These are phyloP conservation scores for Galago senegalensis DNA, from an alignment of 2,797 vertebrate species.

Conservation along the genomic window DNA sequence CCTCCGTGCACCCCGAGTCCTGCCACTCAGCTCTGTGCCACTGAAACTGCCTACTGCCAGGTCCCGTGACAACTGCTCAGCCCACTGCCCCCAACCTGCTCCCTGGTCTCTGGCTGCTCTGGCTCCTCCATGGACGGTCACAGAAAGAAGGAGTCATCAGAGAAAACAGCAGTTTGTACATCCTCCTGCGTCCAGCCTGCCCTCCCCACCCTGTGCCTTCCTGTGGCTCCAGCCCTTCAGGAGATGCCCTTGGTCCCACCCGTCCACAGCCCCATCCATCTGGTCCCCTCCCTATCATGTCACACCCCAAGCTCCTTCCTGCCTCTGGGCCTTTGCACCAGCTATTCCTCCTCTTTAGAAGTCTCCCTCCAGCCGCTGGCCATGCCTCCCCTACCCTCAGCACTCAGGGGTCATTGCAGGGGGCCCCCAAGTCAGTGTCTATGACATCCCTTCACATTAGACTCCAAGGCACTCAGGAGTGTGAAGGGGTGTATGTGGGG, in stretches of 20 bases:
- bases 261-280: too few relatives aligned
- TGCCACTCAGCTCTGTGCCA: background rate
- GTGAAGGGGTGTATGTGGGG: too few relatives aligned
- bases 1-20: accelerated
- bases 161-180: background rate
- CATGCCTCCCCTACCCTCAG: background rate
- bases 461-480: too few relatives aligned
- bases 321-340: background rate
- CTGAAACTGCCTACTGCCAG: background rate
- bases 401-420: background rate
- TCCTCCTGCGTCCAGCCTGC: background rate
- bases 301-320: background rate
- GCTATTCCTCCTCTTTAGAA: background rate
- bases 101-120: background rate
- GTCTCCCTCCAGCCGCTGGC: background rate
- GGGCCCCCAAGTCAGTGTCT: background rate
- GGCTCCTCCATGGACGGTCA: background rate
- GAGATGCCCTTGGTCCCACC: background rate
- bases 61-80: background rate
- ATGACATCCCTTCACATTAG: accelerated
- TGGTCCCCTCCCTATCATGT: background rate
- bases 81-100: background rate
- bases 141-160: too few relatives aligned
- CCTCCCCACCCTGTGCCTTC: background rate
- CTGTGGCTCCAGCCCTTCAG: background rate